Evolutionary conservation across 2,113 vertebrate genomes (phyloP), one percentile per base, ranked within the genome.

Genomic region (Salvelinus alpinus): DNA sequence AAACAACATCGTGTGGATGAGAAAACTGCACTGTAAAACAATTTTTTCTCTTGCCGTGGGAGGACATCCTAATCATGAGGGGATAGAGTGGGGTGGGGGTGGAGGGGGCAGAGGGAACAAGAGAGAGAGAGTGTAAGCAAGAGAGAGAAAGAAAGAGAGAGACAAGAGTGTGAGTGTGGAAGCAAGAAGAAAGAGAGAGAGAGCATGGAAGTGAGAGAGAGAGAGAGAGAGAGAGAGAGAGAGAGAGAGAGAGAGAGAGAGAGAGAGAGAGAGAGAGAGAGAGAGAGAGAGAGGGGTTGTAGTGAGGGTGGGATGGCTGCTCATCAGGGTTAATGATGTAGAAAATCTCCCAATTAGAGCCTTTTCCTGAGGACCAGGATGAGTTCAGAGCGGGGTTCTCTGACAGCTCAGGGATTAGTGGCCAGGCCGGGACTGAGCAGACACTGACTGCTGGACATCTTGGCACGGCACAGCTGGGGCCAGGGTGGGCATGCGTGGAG

Each of bases 331-430:
- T 94, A 93, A 94, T 93, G 91, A 93, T 92, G 92, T 88, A 88
- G 92, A 94, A 94, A 94, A 94, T 94, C 93, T 92, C 89, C 93
- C 93, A 94, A 94, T 94, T 94, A 94, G 91, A 91, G 90, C 87
- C 80, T 91, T 94, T 92, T 91, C 91, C 90, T 91, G 88, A 87
- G 87, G 90, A 88, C 84, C 88, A 90, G 91, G 91, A 92, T 92
- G 90, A 92, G 92, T 93, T 94, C 92, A 93, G 91, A 82, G 80
- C 78, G 24, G 84, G 91, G 87, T 90, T 84, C 88, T 88, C 89
- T 91, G 91, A 92, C 90, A 92, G 86, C 77, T 84, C 20, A n/a
- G 81, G 91, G 93, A 93, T 94, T 93, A 93, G 85, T 73, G 88
- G 83, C 64, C 12, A 60, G 82, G 75, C 81, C 44, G 65, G 59